These are phyloP conservation scores for Eupithecia subumbrata DNA, from an alignment of 2,888 invertebrate species.

Conservation along the genomic window DNA sequence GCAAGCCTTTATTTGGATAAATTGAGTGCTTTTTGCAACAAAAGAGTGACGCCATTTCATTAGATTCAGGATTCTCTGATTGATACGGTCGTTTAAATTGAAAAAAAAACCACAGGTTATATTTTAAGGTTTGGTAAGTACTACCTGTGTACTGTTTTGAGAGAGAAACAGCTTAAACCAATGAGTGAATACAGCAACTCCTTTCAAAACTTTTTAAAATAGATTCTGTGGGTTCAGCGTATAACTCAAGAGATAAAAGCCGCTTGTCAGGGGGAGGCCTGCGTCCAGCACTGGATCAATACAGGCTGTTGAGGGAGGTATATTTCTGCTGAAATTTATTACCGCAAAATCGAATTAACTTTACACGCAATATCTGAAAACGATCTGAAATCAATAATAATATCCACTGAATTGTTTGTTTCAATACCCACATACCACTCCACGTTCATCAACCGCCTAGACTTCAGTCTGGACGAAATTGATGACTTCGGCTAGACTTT, in stretches of 20 bases:
- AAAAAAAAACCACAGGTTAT: slow-evolving; percentile 17
- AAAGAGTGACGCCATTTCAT: slow-evolving; percentile 24
- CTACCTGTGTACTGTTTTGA: not conserved
- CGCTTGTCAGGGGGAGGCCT: too few species aligned
- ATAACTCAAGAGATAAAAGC: too few species aligned
- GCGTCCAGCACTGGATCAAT: too few species aligned
- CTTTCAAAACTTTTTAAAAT: not conserved
- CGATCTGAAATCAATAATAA: too few species aligned
- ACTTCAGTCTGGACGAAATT: too few species aligned
- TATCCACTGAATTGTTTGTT: too few species aligned
- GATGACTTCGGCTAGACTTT: too few species aligned
- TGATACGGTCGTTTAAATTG: slow-evolving; percentile 17
- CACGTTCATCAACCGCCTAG: too few species aligned
- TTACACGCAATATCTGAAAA: not conserved
- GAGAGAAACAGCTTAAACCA: not conserved
- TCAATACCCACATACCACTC: too few species aligned
- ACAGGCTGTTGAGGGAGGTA: too few species aligned
- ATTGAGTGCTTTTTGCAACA: slow-evolving; percentile 21
- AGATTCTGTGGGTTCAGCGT: not conserved
- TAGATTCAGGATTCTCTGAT: slow-evolving; percentile 21
- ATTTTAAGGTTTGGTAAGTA: not conserved
- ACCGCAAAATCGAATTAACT: not conserved
- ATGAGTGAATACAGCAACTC: not conserved
- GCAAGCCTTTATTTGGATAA: slow-evolving; percentile 26
- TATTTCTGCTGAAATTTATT: too few species aligned